Evolutionary conservation across 2,888 invertebrate species (phyloP).

Genomic region (Pterostichus madidus): DNA sequence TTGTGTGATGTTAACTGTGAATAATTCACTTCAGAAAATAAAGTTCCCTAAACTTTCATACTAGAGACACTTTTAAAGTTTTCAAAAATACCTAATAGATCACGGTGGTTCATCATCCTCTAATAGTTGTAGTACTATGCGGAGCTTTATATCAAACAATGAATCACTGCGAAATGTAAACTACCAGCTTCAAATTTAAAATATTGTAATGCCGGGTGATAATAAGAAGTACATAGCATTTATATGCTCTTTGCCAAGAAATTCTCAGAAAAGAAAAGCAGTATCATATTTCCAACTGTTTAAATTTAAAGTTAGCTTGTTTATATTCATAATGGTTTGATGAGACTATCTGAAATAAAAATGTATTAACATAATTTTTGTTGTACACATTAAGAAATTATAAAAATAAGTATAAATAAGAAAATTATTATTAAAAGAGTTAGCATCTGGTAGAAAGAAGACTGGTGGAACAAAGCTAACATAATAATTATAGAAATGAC

Average conservation of each 20-base stretch:
- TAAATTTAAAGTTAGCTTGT: background rate
- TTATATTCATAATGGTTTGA: too few species aligned
- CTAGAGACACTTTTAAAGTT: constrained; percentile 42
- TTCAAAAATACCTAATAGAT: constrained; percentile 29
- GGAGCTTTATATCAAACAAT: background rate
- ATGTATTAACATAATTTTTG: too few species aligned
- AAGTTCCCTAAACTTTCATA: constrained; percentile 30
- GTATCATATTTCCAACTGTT: background rate
- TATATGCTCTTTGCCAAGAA: background rate
- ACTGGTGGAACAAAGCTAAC: too few species aligned
- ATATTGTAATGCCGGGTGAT: constrained; percentile 24
- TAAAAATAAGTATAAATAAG: too few species aligned
- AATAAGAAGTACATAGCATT: background rate
- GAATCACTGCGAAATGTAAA: background rate
- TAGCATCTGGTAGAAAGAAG: too few species aligned
- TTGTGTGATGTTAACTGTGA: constrained; percentile 49
- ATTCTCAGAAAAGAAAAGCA: background rate
- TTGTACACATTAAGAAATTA: too few species aligned
- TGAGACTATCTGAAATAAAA: too few species aligned
- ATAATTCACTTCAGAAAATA: constrained; percentile 54
- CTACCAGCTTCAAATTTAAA: constrained; percentile 12
- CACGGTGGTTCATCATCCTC: constrained; percentile 31
- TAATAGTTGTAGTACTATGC: background rate
- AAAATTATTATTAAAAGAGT: too few species aligned
- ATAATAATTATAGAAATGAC: too few species aligned